These are phyloP conservation scores for Drosophila setosimentum DNA, from an alignment of 2,888 invertebrate species.

Conservation along the genomic window DNA sequence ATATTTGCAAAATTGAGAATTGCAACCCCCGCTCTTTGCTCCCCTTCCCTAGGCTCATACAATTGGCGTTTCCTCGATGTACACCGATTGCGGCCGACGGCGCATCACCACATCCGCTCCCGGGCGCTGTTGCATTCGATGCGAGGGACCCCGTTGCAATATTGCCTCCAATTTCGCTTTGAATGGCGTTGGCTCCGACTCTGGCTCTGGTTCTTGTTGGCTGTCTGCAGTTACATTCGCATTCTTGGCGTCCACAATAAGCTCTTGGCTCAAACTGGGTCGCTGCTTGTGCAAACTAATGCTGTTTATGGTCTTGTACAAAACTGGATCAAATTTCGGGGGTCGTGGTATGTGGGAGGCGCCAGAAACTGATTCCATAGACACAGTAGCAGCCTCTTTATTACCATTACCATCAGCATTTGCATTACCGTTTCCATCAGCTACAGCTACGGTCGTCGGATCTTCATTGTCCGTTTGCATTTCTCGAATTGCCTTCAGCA, in stretches of 20 bases:
- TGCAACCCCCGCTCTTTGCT: constrained; percentile 27
- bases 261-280: constrained; percentile 70
- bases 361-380: constrained; percentile 16
- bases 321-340: constrained; percentile 83
- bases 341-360: constrained; percentile 75
- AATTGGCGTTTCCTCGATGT: constrained; percentile 58
- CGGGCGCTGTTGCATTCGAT: constrained; percentile 70
- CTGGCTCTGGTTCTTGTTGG: constrained; percentile 23
- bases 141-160: constrained; percentile 80
- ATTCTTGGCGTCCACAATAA: constrained; percentile 56
- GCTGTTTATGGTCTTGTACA: constrained; percentile 82
- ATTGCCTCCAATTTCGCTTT: constrained; percentile 82
- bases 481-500: constrained; percentile 69
- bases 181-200: constrained; percentile 72
- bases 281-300: constrained; percentile 70
- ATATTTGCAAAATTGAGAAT: constrained; percentile 46
- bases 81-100: constrained; percentile 73
- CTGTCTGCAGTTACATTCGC: constrained; percentile 22
- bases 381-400: constrained; percentile 11
- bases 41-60: constrained; percentile 40
- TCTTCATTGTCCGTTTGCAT: constrained; percentile 62
- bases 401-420: constrained; percentile 4
- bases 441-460: constrained; percentile 6
- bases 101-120: constrained; percentile 58
- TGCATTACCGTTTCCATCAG: constrained; percentile 13